These are phyloP conservation scores for Anableps anableps DNA, from an alignment of 2,797 vertebrate genomes.

Conservation along the genomic window DNA sequence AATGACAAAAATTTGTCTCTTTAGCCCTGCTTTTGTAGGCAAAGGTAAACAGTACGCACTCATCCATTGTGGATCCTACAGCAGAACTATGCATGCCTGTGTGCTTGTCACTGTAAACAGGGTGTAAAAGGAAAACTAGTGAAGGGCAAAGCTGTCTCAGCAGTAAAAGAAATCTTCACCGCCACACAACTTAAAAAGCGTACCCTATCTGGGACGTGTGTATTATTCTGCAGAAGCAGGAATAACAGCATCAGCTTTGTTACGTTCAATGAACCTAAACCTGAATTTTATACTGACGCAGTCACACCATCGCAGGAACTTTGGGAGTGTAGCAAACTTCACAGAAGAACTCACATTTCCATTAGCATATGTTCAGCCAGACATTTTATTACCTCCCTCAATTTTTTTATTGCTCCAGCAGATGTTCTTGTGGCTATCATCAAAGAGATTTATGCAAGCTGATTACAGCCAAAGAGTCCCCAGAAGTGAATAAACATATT, in stretches of 20 bases:
- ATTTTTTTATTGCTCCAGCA: slow-evolving; percentile 74
- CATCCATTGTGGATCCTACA: background rate
- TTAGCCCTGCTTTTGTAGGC: background rate
- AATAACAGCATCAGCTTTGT: slow-evolving; percentile 25
- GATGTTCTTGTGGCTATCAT: slow-evolving; percentile 80
- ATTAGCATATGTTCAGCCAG: slow-evolving; percentile 75
- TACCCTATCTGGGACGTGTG: slow-evolving; percentile 16
- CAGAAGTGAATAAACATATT: slow-evolving; percentile 78
- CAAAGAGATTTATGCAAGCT: slow-evolving; percentile 83
- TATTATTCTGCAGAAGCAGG: slow-evolving; percentile 25
- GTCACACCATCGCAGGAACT: slow-evolving; percentile 42
- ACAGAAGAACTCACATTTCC: slow-evolving; percentile 55
- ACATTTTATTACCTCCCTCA: slow-evolving; percentile 73
- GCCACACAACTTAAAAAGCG: slow-evolving; percentile 18
- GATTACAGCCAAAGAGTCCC: slow-evolving; percentile 75
- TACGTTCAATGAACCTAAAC: slow-evolving; percentile 16
- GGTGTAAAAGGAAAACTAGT: slow-evolving; percentile 14
- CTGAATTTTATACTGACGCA: slow-evolving; percentile 32
- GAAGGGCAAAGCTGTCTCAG: slow-evolving; percentile 74
- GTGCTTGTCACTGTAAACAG: background rate
- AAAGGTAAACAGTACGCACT: background rate
- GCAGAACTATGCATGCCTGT: background rate
- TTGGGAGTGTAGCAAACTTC: slow-evolving; percentile 58
- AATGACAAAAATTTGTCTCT: background rate
- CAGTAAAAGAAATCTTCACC: slow-evolving; percentile 22